Base-by-base conservation (phyloP, 2,888 invertebrate genomes). In the Cheilosia urbana region DNA sequence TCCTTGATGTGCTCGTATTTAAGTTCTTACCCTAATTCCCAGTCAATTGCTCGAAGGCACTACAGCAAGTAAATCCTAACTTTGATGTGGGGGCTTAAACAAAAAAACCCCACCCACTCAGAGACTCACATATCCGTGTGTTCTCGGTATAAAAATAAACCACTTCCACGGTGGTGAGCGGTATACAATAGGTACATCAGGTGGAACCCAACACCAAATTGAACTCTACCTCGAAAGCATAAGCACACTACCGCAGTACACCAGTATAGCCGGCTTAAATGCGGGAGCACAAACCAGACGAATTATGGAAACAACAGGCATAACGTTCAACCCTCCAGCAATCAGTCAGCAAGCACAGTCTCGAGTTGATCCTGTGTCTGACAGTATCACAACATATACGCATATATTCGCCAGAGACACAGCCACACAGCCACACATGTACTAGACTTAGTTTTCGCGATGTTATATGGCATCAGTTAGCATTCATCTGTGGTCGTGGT, bases 221-320 rank as follows among this genome's bases (percentile, higher is more conserved):
- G 37, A 37, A 13, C 37, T 37, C 37, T 34, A 34, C 11, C 34
- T 34, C 34, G 3, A 11, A 34, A 34, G 34, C 11, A 11, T 11
- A 3, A 34, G 34, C 11, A 6, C 27, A 27, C 27, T 2, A 30
- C 1, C 13, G 3, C 37, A 17, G 13, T 13, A 27, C 37, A 9
- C 66, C 66, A 51, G 15, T 27, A 30, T 9, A 30, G 49, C 30
- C 21, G 34, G 51, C 37, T 66, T 53, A 66, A 66, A 53, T 66
- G 30, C 51, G 21, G 17, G 21, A 53, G n/a, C 51, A 66, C 9
- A 37, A 66, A 58, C 40, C 37, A 45, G 27, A 40, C 27, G 69
- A 69, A 45, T 69, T 69, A 68, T 68, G 68, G 24, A 69, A 57
- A 69, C 57, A 69, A 27, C 69, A 55, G 53, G 27, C 53, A 37